Conservation (phyloP, 2,113 vertebrate genomes). For the Dicentrarchus labrax region DNA sequence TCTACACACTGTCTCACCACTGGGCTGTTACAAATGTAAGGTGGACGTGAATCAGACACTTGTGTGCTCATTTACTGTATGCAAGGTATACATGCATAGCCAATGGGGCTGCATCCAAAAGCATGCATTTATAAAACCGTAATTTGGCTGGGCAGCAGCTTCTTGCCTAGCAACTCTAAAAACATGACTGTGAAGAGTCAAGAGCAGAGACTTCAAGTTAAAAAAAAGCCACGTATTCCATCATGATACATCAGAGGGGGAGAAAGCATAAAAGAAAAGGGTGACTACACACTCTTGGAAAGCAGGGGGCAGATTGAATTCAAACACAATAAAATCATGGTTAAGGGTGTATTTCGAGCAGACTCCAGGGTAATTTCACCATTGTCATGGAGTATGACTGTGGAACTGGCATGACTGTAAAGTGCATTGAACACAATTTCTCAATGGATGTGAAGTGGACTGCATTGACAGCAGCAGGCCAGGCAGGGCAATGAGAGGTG, state of each 20-base stretch:
- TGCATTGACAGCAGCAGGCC: constrained; percentile 57
- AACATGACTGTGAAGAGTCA: neutral
- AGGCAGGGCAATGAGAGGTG: constrained; percentile 68
- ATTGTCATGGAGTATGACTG: constrained; percentile 14
- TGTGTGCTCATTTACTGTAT: constrained; percentile 9
- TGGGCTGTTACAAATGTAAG: neutral
- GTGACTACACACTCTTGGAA: neutral
- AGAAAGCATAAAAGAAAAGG: neutral
- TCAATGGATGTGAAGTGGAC: constrained; percentile 65
- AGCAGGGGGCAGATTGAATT: neutral
- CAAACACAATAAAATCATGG: constrained; percentile 1
- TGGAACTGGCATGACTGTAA: constrained; percentile 18
- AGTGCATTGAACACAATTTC: constrained; percentile 49
- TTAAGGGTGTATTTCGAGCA: neutral
- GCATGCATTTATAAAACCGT: neutral
- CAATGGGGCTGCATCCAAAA: constrained; percentile 10
- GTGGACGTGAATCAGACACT: constrained; percentile 24
- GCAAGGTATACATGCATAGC: neutral
- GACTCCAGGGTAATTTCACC: constrained; percentile 25
- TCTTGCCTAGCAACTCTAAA: neutral
- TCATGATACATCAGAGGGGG: neutral
- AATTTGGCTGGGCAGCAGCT: neutral
- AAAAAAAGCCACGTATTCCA: neutral
- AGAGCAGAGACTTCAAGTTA: neutral
- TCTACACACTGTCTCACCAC: neutral